These are phyloP conservation scores for Cryptomyrus ogoouensis DNA, from an alignment of 2,113 vertebrate species.

Conservation along the genomic window DNA sequence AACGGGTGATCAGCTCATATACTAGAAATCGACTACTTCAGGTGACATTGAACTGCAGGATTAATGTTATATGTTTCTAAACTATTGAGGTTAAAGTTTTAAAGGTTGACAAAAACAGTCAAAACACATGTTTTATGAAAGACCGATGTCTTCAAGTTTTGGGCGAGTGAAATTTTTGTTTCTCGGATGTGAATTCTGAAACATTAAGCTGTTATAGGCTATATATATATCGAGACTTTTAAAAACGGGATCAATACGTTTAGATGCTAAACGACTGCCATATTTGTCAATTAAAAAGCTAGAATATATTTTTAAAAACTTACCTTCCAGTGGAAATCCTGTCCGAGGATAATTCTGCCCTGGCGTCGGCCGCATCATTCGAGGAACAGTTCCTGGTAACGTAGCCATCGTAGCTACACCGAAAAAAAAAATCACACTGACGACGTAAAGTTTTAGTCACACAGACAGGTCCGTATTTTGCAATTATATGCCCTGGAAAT, in stretches of 20 bases:
- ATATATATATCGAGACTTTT: neutral
- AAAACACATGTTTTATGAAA: neutral
- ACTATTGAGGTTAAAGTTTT: neutral
- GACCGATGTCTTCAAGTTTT: neutral
- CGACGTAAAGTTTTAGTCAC: constrained; percentile 35
- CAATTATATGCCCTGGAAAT: constrained; percentile 13
- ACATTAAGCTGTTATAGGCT: neutral
- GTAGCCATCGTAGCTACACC: constrained; percentile 67
- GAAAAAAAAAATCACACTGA: constrained; percentile 30
- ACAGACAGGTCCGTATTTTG: constrained; percentile 48
- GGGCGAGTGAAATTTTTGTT: neutral
- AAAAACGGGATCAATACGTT: neutral
- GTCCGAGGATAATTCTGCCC: constrained; percentile 93
- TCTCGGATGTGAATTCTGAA: neutral
- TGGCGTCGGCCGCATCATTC: constrained; percentile 92
- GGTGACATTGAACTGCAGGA: neutral
- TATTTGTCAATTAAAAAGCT: neutral
- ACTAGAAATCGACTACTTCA: neutral
- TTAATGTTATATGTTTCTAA: neutral
- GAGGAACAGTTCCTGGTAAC: constrained; percentile 82
- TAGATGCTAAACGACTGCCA: neutral
- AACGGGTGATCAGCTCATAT: neutral
- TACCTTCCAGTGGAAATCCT: constrained; percentile 95
- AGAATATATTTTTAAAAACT: constrained; percentile 32
- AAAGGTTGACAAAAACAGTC: neutral